Evolutionary conservation across 2,797 vertebrate species (phyloP).

Genomic region (Percopsis omiscomaycus): DNA sequence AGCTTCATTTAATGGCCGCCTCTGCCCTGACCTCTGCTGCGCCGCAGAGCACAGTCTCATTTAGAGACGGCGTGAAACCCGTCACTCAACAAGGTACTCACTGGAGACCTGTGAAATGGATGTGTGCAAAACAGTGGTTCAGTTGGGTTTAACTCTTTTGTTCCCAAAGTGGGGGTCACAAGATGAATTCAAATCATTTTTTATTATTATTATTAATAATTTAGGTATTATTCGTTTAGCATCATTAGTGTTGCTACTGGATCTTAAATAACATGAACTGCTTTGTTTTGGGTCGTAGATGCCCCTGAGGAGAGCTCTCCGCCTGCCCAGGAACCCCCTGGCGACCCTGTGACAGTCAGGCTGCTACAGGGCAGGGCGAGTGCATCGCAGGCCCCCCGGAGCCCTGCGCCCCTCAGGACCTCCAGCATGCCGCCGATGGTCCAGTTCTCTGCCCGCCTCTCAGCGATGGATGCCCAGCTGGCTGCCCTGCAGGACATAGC

Average conservation of each 20-base stretch:
- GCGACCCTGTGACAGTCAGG: conserved; percentile 49
- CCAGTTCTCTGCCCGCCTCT: conserved; percentile 76
- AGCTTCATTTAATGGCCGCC: conserved; percentile 73
- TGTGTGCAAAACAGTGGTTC: too few species aligned
- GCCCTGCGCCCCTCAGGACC: conserved; percentile 1
- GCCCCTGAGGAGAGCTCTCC: conserved; percentile 20
- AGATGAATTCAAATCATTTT: too few species aligned
- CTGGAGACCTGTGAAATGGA: too few species aligned
- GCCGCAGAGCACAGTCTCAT: not conserved
- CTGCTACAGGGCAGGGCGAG: conserved; percentile 17
- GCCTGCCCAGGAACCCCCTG: conserved; percentile 14
- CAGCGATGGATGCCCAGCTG: conserved; percentile 82
- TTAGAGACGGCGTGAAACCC: conserved; percentile 8
- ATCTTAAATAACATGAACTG: too few species aligned
- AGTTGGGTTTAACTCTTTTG: too few species aligned
- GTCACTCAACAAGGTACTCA: conserved; percentile 35
- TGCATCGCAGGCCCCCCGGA: conserved; percentile 36
- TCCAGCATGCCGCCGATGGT: conserved; percentile 25
- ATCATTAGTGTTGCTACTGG: too few species aligned
- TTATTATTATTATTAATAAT: too few species aligned
- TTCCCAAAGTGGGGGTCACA: too few species aligned
- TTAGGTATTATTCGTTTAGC: too few species aligned
- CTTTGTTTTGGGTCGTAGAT: conserved; percentile 25
- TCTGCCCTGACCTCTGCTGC: conserved; percentile 34
- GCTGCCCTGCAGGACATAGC: conserved; percentile 82